Evolutionary conservation across 1,140 invertebrate species (phyloP), one percentile per base, ranked within the genome.

Genomic region (Sitobion miscanthi): DNA sequence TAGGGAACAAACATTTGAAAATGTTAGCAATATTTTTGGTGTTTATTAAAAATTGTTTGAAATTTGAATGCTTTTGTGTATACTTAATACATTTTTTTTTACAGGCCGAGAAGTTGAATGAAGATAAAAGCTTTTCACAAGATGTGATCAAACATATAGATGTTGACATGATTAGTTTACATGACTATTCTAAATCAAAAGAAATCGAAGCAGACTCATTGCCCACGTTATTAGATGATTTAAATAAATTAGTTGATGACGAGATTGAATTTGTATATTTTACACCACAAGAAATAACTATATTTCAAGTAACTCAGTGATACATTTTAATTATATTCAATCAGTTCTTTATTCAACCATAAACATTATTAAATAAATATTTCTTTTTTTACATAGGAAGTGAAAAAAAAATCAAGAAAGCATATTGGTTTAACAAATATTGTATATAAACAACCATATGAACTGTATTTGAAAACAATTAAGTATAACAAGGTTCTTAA

Each of bases 1-100:
- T 1, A 96, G 97, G 94, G 97, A 98, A 93, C 96, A 97, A 94
- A 96, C 97, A 2, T 94, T 98, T 52, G 96, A 96, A 49, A 97
- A 97, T 96, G 96, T 97, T 95, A 95, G 93, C 83, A 20, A 30
- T 83, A 54, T 52, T 92, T 92, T 49, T 62, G 14, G 4, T 21
- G 30, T 38, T 57, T 30, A 14, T 57, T n/a, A 17, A 86, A 25
- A 45, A n/a, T 17, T n/a, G 20, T 77, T n/a, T n/a, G 4, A 52
- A 17, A 30, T 62, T 52, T 52, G 49, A 52, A 30, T 77, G 11
- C 0, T n/a, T 0, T 0, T n/a, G 11, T 35, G 5, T 35, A n/a
- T n/a, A 77, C 3, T 35, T 77, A 17, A 17, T n/a, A 23, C 30
- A 25, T 45, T 42, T 90, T 38, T 82, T 77, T 92, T 86, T 54